Evolutionary conservation across 2,888 invertebrate genomes (phyloP).

Genomic region (Branchellion lobata): DNA sequence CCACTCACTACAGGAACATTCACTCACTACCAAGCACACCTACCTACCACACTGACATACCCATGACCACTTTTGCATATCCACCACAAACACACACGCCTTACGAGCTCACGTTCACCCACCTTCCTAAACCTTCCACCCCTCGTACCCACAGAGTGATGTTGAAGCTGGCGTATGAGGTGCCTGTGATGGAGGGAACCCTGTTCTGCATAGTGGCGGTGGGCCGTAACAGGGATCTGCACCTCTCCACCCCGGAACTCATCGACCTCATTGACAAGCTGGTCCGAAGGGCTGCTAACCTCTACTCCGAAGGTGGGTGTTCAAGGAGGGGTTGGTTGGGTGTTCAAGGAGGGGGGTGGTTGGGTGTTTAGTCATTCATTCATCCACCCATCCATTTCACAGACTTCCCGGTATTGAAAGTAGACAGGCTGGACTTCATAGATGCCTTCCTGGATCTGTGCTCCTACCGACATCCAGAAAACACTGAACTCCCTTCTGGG

Average conservation of each 20-base stretch:
- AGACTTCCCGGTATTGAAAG: constrained; percentile 59
- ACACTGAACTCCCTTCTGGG: constrained; percentile 81
- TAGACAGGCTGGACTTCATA: constrained; percentile 71
- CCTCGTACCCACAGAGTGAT: constrained; percentile 53
- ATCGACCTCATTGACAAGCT: constrained; percentile 83
- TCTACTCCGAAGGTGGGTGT: constrained; percentile 70
- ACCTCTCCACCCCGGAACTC: constrained; percentile 77
- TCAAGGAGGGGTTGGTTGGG: not conserved
- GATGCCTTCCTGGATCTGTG: constrained; percentile 86
- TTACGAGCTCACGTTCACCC: not conserved
- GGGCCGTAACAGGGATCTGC: constrained; percentile 71
- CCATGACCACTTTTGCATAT: too few relatives aligned
- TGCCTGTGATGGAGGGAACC: constrained; percentile 81
- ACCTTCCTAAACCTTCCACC: not conserved
- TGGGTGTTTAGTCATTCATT: not conserved
- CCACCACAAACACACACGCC: too few relatives aligned
- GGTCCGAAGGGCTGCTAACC: constrained; percentile 78
- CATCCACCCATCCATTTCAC: constrained; percentile 34
- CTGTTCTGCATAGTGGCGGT: constrained; percentile 79
- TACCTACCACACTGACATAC: too few relatives aligned
- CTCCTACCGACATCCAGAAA: constrained; percentile 88
- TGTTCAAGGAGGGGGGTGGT: not conserved
- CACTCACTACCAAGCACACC: too few relatives aligned
- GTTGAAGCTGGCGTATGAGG: constrained; percentile 79
- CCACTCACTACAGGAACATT: too few relatives aligned